Conservation (phyloP, 2,113 vertebrate genomes). For the Gymnogyps californianus region DNA sequence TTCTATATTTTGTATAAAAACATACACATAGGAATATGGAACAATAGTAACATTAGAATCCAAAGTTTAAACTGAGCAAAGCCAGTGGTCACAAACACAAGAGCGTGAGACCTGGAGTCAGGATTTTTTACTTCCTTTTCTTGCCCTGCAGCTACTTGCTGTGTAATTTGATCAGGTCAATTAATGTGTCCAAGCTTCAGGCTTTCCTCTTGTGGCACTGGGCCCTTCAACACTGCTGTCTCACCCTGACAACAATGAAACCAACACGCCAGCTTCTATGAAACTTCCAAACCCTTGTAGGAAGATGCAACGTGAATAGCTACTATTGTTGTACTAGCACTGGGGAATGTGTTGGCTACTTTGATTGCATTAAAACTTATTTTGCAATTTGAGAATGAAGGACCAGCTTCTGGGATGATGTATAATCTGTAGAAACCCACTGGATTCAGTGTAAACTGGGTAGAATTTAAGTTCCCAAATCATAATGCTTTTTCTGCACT, state of each 20-base stretch:
- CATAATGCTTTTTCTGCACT: neutral
- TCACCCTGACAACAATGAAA: neutral
- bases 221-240: neutral
- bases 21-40: neutral
- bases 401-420: neutral
- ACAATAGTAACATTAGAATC: neutral
- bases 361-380: neutral
- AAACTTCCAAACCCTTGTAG: neutral
- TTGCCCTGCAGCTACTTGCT: neutral
- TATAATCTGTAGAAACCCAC: neutral
- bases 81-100: neutral
- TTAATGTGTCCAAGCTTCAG: neutral
- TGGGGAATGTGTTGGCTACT: neutral
- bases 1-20: neutral
- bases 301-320: neutral
- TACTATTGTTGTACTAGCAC: neutral
- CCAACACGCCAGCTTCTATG: neutral
- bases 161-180: neutral
- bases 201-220: neutral
- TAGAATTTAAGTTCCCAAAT: neutral
- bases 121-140: neutral
- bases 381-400: neutral
- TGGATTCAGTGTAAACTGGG: neutral
- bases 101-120: neutral
- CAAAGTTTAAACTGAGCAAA: neutral